Percentiles rank a stretch among this genome's conserved stretches.
Evolutionary conservation across 2,888 invertebrate genomes (phyloP).

Genomic region (Unio delphinus): DNA sequence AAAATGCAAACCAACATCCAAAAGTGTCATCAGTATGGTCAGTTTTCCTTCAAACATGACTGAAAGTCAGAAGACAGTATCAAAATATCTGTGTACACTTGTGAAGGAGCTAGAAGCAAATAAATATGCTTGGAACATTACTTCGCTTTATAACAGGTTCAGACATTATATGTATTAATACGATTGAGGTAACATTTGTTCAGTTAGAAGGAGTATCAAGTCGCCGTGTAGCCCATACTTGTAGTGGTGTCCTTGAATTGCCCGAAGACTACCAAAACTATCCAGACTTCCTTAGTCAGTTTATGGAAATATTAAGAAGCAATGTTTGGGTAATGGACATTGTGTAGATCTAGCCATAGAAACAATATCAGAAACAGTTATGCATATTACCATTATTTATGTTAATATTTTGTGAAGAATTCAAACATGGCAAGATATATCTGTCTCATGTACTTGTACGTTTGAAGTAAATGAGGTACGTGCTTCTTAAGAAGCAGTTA

Average conservation of each 20-base stretch:
- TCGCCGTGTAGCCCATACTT: background rate
- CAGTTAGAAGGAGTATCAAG: background rate
- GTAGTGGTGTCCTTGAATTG: background rate
- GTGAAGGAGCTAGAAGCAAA: conserved; percentile 2
- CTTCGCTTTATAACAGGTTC: background rate
- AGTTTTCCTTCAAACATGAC: background rate
- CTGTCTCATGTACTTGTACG: no score
- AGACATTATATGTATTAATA: background rate
- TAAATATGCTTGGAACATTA: background rate
- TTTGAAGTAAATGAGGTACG: no score
- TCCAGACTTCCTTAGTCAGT: background rate
- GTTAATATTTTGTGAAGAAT: no score
- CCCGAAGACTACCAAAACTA: background rate
- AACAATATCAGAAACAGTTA: no score
- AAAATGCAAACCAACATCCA: background rate
- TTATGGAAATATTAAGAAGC: background rate
- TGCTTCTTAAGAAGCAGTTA: no score
- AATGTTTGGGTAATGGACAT: background rate
- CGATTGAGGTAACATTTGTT: background rate
- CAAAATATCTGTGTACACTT: background rate
- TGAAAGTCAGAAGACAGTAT: background rate
- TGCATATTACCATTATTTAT: no score
- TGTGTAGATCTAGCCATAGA: background rate
- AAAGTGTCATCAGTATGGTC: background rate
- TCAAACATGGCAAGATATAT: no score